These are phyloP conservation scores for Centropus unirufus DNA, from an alignment of 2,113 vertebrate species.

Conservation along the genomic window DNA sequence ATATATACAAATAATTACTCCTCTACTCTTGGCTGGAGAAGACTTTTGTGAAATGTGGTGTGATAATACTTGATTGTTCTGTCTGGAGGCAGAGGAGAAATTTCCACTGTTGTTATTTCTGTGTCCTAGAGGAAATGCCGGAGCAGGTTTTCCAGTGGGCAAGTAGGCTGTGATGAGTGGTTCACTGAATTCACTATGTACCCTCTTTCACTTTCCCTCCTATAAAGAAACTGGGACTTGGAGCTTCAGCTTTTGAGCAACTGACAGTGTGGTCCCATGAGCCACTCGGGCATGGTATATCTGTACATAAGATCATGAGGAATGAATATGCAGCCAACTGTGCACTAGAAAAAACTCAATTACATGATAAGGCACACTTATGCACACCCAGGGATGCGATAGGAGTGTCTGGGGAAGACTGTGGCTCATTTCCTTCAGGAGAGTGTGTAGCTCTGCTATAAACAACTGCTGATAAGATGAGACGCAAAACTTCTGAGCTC, in stretches of 20 bases:
- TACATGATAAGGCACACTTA: fast-evolving
- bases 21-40: background rate
- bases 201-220: background rate
- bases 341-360: background rate
- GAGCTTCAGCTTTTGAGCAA: background rate
- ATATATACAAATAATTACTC: background rate
- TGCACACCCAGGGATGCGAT: background rate
- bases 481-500: background rate
- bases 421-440: fast-evolving
- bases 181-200: background rate
- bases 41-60: background rate
- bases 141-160: background rate
- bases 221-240: background rate
- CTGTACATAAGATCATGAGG: background rate
- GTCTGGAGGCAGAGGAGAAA: background rate
- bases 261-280: background rate
- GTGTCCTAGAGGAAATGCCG: background rate
- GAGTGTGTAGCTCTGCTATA: background rate
- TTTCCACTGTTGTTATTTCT: background rate
- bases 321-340: background rate
- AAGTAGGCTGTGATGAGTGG: background rate
- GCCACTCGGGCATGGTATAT: background rate
- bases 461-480: background rate
- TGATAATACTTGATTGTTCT: background rate
- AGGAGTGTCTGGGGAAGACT: background rate